phyloP scores from a whole-genome alignment of 30 jellyfish, hydroid and myxozoan genomes.

The Hydractinia echinata region DNA sequence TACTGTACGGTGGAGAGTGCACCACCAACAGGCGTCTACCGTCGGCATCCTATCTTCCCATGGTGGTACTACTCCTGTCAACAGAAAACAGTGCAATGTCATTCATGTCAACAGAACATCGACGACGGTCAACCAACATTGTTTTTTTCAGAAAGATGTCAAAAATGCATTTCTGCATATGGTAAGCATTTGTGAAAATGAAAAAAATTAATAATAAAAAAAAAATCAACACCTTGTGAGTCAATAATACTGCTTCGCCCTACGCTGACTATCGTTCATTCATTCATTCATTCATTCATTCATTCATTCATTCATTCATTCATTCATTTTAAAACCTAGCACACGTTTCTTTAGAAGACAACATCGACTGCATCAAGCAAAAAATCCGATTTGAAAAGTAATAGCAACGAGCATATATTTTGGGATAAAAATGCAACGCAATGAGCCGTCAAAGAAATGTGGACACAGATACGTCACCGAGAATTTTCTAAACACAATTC shows the following conservation, averaged over 20 bases:
- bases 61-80: constrained; percentile 24
- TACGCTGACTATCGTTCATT: too few relatives aligned
- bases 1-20: background rate
- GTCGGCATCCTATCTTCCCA: constrained; percentile 14
- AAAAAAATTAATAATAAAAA: background rate
- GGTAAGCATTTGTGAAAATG: background rate
- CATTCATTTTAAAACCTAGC: too few relatives aligned
- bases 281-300: too few relatives aligned
- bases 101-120: background rate
- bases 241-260: background rate
- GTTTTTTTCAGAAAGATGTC: constrained; percentile 23
- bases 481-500: too few relatives aligned
- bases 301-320: too few relatives aligned
- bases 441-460: too few relatives aligned
- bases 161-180: constrained; percentile 9
- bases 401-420: too few relatives aligned
- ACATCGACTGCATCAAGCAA: too few relatives aligned
- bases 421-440: too few relatives aligned
- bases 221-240: background rate
- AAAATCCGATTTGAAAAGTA: too few relatives aligned
- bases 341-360: too few relatives aligned
- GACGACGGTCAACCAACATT: constrained; percentile 2
- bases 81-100: constrained; percentile 6
- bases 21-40: constrained; percentile 1
- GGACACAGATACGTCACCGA: too few relatives aligned